These are phyloP conservation scores for Lithophane leautieri DNA, from an alignment of 2,888 invertebrate species.

Conservation along the genomic window DNA sequence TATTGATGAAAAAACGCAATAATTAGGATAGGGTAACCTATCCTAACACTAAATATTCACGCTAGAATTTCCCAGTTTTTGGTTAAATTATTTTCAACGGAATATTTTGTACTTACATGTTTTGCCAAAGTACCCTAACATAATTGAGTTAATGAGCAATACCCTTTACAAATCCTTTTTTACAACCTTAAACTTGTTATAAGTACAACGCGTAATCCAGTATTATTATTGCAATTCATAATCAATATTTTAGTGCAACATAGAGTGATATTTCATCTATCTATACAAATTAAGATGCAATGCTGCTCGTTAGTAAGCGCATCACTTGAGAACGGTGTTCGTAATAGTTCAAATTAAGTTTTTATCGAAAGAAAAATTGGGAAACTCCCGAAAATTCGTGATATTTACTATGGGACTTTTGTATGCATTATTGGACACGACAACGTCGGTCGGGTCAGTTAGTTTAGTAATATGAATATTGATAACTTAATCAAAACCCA, in stretches of 20 bases:
- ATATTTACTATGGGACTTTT: too few species aligned
- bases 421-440: too few species aligned
- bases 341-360: too few species aligned
- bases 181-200: background rate
- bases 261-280: background rate
- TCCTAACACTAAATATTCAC: background rate
- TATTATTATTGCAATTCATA: background rate
- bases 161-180: background rate
- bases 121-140: background rate
- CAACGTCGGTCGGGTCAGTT: too few species aligned
- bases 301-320: too few species aligned
- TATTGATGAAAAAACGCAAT: background rate
- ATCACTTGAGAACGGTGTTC: too few species aligned
- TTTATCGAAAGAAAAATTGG: too few species aligned
- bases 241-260: background rate
- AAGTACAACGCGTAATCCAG: background rate
- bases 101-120: background rate
- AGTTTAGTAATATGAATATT: background rate
- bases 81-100: background rate
- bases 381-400: too few species aligned
- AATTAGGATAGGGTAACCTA: background rate
- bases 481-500: background rate
- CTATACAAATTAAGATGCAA: too few species aligned
- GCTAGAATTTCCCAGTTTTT: background rate
- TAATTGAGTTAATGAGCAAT: background rate